These are phyloP conservation scores for Scaptomyza cyrtandrae DNA, from an alignment of 2,888 invertebrate genomes.

Conservation along the genomic window DNA sequence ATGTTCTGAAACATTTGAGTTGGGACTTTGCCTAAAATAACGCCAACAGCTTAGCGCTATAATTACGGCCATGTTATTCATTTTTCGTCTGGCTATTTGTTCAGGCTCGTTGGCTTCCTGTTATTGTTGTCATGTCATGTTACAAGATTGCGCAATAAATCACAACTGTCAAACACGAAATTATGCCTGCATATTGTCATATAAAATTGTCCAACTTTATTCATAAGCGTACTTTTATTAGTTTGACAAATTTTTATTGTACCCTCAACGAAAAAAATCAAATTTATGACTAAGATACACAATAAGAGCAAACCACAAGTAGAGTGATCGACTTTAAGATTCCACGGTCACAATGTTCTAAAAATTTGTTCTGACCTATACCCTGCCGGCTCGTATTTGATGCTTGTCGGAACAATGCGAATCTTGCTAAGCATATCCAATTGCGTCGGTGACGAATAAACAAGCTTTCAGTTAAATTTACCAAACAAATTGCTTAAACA, in stretches of 20 bases:
- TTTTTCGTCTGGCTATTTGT: slow-evolving; percentile 17
- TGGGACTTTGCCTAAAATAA: slow-evolving; percentile 32
- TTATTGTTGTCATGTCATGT: slow-evolving; percentile 57
- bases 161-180: slow-evolving; percentile 54
- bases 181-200: slow-evolving; percentile 28
- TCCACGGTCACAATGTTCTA: too few species aligned
- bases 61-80: slow-evolving; percentile 44
- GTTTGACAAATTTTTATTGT: slow-evolving; percentile 11
- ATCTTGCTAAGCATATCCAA: too few species aligned
- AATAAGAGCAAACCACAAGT: too few species aligned
- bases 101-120: neutral
- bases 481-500: too few species aligned
- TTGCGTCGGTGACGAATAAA: too few species aligned
- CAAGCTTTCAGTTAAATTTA: too few species aligned
- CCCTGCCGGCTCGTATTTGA: too few species aligned
- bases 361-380: too few species aligned
- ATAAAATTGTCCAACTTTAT: slow-evolving; percentile 30
- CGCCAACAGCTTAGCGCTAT: slow-evolving; percentile 22
- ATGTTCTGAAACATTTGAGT: slow-evolving; percentile 10
- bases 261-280: slow-evolving; percentile 5
- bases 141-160: slow-evolving; percentile 65
- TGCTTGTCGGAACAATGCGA: too few species aligned
- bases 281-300: neutral
- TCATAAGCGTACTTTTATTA: slow-evolving; percentile 26
- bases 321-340: too few species aligned